Conservation (phyloP, 1,140 invertebrate species). For the Drosophila ogumai region DNA sequence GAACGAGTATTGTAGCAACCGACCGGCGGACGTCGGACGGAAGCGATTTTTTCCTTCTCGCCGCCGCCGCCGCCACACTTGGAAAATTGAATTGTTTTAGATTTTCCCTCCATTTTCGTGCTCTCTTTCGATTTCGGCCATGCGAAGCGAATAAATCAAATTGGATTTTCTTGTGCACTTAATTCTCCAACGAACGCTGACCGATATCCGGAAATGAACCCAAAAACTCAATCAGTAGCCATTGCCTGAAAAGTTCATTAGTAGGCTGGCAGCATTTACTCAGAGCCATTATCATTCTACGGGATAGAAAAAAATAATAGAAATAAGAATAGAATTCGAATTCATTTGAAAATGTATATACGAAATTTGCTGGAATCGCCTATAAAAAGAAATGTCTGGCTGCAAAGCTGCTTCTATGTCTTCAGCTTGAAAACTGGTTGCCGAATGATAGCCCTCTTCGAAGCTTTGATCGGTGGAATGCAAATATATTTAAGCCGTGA, state of each 20-base stretch:
- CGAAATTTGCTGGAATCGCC: conserved; percentile 13
- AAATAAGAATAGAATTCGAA: conserved; percentile 4
- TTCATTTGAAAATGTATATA: conserved; percentile 22
- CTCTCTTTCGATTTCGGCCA: conserved; percentile 34
- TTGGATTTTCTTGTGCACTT: conserved; percentile 81
- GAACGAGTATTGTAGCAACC: conserved; percentile 24
- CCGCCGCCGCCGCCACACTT: conserved; percentile 48
- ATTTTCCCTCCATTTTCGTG: conserved; percentile 64
- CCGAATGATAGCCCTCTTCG: conserved; percentile 45
- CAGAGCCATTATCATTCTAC: not conserved
- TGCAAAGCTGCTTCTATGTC: conserved; percentile 44
- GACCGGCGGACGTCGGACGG: conserved; percentile 2
- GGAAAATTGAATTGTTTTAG: conserved; percentile 82
- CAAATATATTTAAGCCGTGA: conserved; percentile 10
- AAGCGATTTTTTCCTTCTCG: conserved; percentile 32
- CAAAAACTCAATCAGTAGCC: conserved; percentile 61
- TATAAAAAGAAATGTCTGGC: not conserved
- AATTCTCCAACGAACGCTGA: conserved; percentile 38
- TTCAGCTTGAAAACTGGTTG: conserved; percentile 49
- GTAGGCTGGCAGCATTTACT: conserved; percentile 29
- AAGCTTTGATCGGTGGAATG: conserved; percentile 14
- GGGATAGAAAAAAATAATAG: not conserved
- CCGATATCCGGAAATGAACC: conserved; percentile 51
- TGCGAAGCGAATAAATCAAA: conserved; percentile 75
- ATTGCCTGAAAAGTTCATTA: conserved; percentile 29